phyloP scores from a whole-genome alignment of 2,888 invertebrate species.

The Drosophila prolongata region DNA sequence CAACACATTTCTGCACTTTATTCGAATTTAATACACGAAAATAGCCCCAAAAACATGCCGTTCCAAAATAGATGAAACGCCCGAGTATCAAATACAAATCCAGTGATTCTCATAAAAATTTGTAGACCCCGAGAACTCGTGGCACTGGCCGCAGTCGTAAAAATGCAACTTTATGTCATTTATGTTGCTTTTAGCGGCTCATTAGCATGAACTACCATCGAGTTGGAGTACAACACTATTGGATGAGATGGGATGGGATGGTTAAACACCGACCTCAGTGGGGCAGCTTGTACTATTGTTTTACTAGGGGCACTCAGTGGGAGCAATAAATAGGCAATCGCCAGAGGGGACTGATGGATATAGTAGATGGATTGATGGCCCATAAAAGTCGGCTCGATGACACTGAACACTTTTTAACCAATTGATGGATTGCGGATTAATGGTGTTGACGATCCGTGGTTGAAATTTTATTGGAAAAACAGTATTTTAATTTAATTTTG shows the following conservation, averaged over 20 bases:
- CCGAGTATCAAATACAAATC: conserved; percentile 49
- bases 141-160: conserved; percentile 68
- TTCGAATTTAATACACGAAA: conserved; percentile 78
- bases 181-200: conserved; percentile 78
- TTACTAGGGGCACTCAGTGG: conserved; percentile 63
- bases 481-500: conserved; percentile 30
- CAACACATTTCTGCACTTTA: conserved; percentile 77
- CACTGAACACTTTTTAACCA: conserved; percentile 24
- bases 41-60: conserved; percentile 51
- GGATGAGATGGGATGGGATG: neutral
- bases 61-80: conserved; percentile 54
- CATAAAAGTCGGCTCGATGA: conserved; percentile 30
- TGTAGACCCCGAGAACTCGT: conserved; percentile 53
- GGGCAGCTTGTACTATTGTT: conserved; percentile 55
- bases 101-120: conserved; percentile 66
- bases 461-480: conserved; percentile 6
- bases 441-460: conserved; percentile 29
- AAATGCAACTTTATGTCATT: conserved; percentile 76
- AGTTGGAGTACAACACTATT: conserved; percentile 18
- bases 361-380: conserved; percentile 37
- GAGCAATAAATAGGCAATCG: conserved; percentile 46
- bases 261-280: conserved; percentile 10
- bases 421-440: conserved; percentile 37
- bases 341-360: conserved; percentile 12
- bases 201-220: conserved; percentile 65